Evolutionary conservation across 2,888 invertebrate genomes (phyloP).

Genomic region (Hyppa rectilinea): DNA sequence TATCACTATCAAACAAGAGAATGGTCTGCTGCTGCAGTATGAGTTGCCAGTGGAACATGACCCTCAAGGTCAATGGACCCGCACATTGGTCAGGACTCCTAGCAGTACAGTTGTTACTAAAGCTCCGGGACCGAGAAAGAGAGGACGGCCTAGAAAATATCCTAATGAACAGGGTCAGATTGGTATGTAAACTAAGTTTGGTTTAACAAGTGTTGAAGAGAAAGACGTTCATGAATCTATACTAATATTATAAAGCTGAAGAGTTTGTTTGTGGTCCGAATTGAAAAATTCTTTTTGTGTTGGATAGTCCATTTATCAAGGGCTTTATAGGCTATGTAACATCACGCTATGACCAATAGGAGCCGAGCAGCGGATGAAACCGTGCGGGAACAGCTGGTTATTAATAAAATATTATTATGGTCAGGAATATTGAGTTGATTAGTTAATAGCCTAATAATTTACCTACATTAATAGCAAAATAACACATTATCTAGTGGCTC

Average conservation of each 20-base stretch:
- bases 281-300: no score
- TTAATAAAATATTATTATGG: background rate
- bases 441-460: background rate
- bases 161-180: constrained; percentile 88
- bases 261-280: no score
- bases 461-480: background rate
- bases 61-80: constrained; percentile 82
- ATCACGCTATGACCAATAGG: no score
- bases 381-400: no score
- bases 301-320: no score
- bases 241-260: no score
- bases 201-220: background rate
- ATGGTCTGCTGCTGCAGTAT: constrained; percentile 87
- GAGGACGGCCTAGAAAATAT: constrained; percentile 88
- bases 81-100: constrained; percentile 78
- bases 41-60: constrained; percentile 89
- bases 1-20: constrained; percentile 89
- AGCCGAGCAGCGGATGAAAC: no score
- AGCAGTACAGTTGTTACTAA: constrained; percentile 82
- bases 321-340: no score
- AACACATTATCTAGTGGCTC: background rate
- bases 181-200: constrained; percentile 70
- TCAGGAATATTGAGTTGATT: background rate
- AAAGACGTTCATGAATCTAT: background rate
- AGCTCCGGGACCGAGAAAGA: constrained; percentile 82